Evolutionary conservation across 2,888 invertebrate genomes (phyloP).

Genomic region (Smittia sp.): DNA sequence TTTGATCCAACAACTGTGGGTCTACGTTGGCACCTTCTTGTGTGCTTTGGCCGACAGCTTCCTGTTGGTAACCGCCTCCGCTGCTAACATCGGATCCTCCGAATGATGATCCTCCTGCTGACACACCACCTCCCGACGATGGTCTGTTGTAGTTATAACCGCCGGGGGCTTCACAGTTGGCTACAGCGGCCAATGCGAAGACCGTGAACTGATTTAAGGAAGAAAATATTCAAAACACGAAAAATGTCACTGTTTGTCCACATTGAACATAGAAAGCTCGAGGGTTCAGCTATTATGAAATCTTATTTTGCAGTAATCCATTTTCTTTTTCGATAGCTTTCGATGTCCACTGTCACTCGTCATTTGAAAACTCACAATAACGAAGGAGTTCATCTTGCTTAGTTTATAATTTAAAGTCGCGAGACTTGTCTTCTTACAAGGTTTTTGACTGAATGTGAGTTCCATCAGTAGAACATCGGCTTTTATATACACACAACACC

Average conservation of each 20-base stretch:
- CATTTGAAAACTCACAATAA: slow-evolving; percentile 51
- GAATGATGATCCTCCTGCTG: slow-evolving; percentile 51
- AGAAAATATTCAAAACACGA: background rate
- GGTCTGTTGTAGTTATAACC: slow-evolving; percentile 75
- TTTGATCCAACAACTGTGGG: slow-evolving; percentile 74
- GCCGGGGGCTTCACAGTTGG: slow-evolving; percentile 71
- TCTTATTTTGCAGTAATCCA: background rate
- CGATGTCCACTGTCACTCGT: slow-evolving; percentile 1
- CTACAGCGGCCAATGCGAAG: slow-evolving; percentile 73
- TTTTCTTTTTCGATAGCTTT: background rate
- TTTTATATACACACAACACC: slow-evolving; percentile 35
- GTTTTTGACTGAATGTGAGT: slow-evolving; percentile 28
- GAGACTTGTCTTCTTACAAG: slow-evolving; percentile 32
- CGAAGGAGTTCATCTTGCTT: slow-evolving; percentile 55
- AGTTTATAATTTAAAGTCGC: slow-evolving; percentile 41
- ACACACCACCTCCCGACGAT: slow-evolving; percentile 55
- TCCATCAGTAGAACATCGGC: slow-evolving; percentile 25
- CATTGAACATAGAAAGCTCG: background rate
- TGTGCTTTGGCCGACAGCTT: slow-evolving; percentile 75
- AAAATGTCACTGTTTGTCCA: background rate
- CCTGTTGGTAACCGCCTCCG: slow-evolving; percentile 72
- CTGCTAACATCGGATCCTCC: slow-evolving; percentile 57
- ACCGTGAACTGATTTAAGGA: slow-evolving; percentile 70
- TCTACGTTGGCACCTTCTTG: slow-evolving; percentile 82
- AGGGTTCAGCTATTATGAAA: background rate